These are phyloP conservation scores for Limnephilus rhombicus DNA, from an alignment of 2,888 invertebrate genomes.

Conservation along the genomic window DNA sequence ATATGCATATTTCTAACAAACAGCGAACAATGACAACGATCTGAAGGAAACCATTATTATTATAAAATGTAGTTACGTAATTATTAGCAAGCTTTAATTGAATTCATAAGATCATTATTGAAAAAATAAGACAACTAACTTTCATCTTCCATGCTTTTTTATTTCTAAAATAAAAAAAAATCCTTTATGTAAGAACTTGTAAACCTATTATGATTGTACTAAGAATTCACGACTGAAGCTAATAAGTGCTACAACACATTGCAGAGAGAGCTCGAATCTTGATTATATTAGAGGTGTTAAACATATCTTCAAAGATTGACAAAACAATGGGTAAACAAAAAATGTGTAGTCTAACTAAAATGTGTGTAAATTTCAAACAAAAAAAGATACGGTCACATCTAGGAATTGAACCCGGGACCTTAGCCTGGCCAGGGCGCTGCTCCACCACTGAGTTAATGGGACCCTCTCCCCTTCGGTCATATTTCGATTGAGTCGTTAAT, in stretches of 20 bases:
- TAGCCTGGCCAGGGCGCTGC: too few species aligned
- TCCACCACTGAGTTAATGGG: too few species aligned
- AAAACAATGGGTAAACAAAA: not conserved
- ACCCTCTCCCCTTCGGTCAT: too few species aligned
- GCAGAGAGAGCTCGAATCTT: not conserved
- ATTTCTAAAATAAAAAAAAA: not conserved
- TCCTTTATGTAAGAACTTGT: not conserved
- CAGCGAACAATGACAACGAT: not conserved
- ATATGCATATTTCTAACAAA: not conserved
- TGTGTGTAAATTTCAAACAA: too few species aligned
- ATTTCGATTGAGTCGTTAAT: too few species aligned
- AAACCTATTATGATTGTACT: not conserved
- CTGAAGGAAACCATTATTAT: not conserved
- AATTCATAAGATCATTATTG: too few species aligned
- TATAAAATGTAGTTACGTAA: too few species aligned
- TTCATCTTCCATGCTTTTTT: too few species aligned
- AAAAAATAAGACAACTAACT: too few species aligned
- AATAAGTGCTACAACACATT: not conserved
- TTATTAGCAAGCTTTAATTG: too few species aligned
- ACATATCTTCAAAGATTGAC: not conserved
- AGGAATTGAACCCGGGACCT: too few species aligned
- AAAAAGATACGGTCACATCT: too few species aligned
- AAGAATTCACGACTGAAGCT: not conserved
- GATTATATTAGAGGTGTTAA: not conserved
- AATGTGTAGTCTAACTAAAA: not conserved